Evolutionary conservation across 2,113 vertebrate species (phyloP).

Genomic region (Phoenicopterus ruber): DNA sequence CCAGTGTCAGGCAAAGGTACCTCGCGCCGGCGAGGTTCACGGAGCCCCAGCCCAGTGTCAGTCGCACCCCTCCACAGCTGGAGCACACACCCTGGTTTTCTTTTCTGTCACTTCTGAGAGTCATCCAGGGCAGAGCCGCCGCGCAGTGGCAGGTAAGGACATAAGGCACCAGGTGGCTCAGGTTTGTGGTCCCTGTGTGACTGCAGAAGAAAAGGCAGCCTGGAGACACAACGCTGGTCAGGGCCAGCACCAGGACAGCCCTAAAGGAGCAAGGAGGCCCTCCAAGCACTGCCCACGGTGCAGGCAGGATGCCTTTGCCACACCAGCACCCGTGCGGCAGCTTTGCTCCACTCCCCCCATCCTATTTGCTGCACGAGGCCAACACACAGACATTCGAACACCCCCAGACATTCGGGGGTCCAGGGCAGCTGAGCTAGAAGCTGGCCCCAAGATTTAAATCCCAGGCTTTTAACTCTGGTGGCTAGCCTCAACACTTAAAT

Average conservation of each 20-base stretch:
- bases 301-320: neutral
- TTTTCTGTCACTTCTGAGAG: neutral
- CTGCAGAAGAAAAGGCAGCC: neutral
- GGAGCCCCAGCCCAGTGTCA: neutral
- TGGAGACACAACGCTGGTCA: neutral
- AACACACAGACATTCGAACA: neutral
- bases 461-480: neutral
- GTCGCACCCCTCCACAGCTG: neutral
- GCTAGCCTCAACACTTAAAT: neutral
- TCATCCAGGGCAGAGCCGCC: neutral
- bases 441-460: neutral
- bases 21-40: accelerated
- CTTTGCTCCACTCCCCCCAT: neutral
- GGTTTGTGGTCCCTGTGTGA: neutral
- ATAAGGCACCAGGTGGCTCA: neutral
- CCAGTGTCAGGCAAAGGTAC: neutral
- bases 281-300: neutral
- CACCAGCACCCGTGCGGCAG: neutral
- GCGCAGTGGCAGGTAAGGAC: accelerated
- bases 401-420: accelerated
- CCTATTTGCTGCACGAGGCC: neutral
- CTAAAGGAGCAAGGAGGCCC: neutral
- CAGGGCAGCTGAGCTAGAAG: neutral
- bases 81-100: neutral
- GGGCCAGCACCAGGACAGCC: neutral